Evolutionary conservation across 2,888 invertebrate species (phyloP).

Genomic region (Campopleginae sp.): DNA sequence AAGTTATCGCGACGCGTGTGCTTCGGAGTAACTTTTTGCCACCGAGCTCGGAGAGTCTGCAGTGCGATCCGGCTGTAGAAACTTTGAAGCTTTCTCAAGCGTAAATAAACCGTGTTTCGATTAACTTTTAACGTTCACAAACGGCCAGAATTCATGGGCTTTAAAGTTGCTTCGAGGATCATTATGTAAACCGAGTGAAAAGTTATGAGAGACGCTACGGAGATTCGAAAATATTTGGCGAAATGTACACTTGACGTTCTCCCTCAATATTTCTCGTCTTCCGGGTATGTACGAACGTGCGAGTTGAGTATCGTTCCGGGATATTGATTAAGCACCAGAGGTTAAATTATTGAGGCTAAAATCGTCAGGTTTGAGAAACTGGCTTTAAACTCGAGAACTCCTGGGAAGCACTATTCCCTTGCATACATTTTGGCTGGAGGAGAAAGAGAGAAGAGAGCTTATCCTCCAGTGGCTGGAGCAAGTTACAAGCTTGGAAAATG

Average conservation of each 20-base stretch:
- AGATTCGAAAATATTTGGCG: constrained; percentile 27
- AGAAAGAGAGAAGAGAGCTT: constrained; percentile 1
- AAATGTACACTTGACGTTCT: constrained; percentile 12
- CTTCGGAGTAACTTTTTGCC: constrained; percentile 35
- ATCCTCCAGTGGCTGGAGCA: constrained; percentile 21
- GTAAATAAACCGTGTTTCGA: constrained; percentile 42
- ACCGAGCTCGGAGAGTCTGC: neutral
- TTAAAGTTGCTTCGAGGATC: neutral
- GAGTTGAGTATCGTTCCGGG: constrained; percentile 19
- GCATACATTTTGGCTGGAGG: neutral
- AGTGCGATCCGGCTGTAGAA: constrained; percentile 7
- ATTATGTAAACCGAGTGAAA: constrained; percentile 37
- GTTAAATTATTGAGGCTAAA: constrained; percentile 48
- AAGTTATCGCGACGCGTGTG: constrained; percentile 46
- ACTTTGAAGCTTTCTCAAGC: neutral
- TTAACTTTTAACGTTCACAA: constrained; percentile 38
- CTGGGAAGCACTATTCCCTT: neutral
- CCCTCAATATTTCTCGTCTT: neutral
- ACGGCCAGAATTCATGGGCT: constrained; percentile 10
- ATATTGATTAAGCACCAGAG: constrained; percentile 48
- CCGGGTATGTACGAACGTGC: neutral
- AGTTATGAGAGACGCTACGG: neutral
- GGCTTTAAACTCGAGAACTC: constrained; percentile 13
- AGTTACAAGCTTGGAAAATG: constrained; percentile 37
- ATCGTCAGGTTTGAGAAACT: constrained; percentile 36